Conservation (phyloP, 1,140 invertebrate genomes). For the Pseudomyrmex flavicornis region DNA sequence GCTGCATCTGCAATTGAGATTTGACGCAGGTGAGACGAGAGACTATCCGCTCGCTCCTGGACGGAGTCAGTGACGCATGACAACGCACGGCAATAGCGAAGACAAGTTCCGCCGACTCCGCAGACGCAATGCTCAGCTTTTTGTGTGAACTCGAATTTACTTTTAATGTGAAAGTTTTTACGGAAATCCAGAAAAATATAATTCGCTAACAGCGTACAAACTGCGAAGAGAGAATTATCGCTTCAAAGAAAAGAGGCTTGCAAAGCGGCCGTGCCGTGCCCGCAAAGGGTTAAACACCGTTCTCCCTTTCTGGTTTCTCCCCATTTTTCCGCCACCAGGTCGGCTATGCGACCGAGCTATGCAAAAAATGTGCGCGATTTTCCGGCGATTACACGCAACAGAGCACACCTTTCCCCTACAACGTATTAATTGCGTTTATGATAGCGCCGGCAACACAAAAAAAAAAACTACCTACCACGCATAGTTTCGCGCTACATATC, state of each 20-base stretch:
- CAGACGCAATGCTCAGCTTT: no score
- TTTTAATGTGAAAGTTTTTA: no score
- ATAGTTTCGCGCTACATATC: slow-evolving; percentile 24
- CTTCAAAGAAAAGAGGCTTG: no score
- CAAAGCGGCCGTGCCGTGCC: no score
- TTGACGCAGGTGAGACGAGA: slow-evolving; percentile 55
- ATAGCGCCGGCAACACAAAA: slow-evolving; percentile 10
- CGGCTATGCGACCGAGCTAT: slow-evolving; percentile 40
- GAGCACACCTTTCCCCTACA: slow-evolving; percentile 6
- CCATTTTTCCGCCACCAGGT: slow-evolving; percentile 16
- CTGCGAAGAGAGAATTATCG: no score
- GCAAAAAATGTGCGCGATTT: slow-evolving; percentile 51
- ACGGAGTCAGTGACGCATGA: background rate
- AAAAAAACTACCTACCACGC: background rate
- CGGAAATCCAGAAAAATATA: no score
- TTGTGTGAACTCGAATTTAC: no score
- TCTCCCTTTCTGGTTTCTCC: slow-evolving; percentile 1
- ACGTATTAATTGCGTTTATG: slow-evolving; percentile 20
- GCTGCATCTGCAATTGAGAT: slow-evolving; percentile 78
- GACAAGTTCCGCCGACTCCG: no score
- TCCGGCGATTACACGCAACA: slow-evolving; percentile 50
- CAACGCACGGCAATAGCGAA: no score
- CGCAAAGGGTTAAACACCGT: background rate
- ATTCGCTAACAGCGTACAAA: no score
- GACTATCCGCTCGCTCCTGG: slow-evolving; percentile 48